These are phyloP conservation scores for Luidia sarsii DNA, from an alignment of 53 echinoderm and acorn worm genomes.

Conservation along the genomic window DNA sequence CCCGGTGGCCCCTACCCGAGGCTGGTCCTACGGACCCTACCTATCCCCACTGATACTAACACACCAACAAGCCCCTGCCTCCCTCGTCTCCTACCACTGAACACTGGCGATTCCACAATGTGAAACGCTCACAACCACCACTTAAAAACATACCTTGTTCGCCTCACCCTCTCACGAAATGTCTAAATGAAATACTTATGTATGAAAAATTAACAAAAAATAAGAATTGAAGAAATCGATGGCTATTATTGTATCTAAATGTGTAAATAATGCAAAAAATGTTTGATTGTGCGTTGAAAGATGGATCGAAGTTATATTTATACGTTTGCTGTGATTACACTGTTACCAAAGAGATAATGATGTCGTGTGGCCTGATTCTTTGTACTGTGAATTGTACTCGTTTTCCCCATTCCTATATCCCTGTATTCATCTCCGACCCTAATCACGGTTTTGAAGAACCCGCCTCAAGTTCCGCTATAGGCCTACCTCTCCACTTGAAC, in stretches of 20 bases:
- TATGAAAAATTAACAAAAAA: constrained; percentile 1
- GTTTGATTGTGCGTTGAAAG: constrained; percentile 50
- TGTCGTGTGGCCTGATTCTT: too few relatives aligned
- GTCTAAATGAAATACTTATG: background rate
- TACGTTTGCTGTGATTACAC: constrained; percentile 37
- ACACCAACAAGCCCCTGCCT: constrained; percentile 40
- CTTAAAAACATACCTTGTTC: too few relatives aligned
- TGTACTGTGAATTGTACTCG: too few relatives aligned
- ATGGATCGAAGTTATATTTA: constrained; percentile 32
- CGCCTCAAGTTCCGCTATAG: too few relatives aligned
- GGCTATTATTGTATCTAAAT: constrained; percentile 9
- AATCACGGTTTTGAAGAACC: too few relatives aligned
- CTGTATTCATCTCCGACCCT: too few relatives aligned
- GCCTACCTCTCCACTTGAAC: too few relatives aligned
- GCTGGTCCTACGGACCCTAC: constrained; percentile 38
- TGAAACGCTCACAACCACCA: background rate
- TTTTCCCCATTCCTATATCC: too few relatives aligned
- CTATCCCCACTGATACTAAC: constrained; percentile 33
- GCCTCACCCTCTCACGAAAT: background rate
- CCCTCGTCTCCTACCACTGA: constrained; percentile 40
- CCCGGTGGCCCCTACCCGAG: constrained; percentile 15
- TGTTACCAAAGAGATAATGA: constrained; percentile 8
- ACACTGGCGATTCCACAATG: background rate
- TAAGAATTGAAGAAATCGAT: background rate
- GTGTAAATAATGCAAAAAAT: constrained; percentile 25